These are phyloP conservation scores for Athene noctua DNA, from an alignment of 2,113 vertebrate species.

Conservation along the genomic window DNA sequence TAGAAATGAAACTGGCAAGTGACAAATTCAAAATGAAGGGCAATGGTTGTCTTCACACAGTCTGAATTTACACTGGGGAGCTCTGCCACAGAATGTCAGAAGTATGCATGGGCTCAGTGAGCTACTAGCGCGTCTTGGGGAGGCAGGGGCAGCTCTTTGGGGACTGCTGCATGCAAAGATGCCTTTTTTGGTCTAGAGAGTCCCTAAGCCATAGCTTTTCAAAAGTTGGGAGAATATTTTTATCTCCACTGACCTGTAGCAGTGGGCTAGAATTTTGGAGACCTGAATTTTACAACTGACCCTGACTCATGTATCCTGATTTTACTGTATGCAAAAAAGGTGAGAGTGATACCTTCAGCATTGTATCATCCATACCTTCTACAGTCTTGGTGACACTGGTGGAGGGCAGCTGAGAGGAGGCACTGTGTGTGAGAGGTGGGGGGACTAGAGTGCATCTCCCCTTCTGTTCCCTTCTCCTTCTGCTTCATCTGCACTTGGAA, in stretches of 20 bases:
- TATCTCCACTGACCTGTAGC: conserved; percentile 2
- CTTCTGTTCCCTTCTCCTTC: neutral
- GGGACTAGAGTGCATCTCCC: neutral
- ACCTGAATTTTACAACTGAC: neutral
- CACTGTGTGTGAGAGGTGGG: neutral
- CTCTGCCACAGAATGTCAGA: neutral
- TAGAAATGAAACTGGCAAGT: neutral
- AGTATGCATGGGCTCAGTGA: neutral
- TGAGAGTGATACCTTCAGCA: neutral
- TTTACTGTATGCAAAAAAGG: neutral
- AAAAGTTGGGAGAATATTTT: neutral
- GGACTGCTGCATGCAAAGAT: neutral
- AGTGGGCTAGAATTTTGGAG: neutral
- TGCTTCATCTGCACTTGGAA: conserved; percentile 5
- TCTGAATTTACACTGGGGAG: neutral
- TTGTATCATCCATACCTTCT: neutral
- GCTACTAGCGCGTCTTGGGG: neutral
- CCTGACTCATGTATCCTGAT: neutral
- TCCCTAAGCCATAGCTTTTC: neutral
- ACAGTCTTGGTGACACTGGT: neutral
- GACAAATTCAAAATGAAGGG: neutral
- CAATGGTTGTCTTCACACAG: neutral
- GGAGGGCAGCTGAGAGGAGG: neutral
- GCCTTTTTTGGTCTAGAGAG: conserved; percentile 19
- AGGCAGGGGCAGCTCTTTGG: neutral